These are phyloP conservation scores for Vimba vimba DNA, from an alignment of 2,113 vertebrate genomes.

Conservation along the genomic window DNA sequence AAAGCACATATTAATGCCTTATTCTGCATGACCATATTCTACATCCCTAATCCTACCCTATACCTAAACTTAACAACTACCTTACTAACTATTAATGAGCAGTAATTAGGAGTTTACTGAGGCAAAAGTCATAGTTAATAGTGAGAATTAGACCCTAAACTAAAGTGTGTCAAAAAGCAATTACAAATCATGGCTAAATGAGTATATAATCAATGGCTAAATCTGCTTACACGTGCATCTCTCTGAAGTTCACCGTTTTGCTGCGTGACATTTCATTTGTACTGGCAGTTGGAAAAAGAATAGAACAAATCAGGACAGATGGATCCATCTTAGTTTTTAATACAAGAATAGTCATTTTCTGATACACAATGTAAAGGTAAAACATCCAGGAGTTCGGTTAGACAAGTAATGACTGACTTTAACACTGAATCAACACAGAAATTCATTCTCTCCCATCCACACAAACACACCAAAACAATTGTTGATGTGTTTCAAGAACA, in stretches of 20 bases:
- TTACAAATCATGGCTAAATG: too few species aligned
- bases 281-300: not conserved
- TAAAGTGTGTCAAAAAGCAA: too few species aligned
- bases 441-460: not conserved
- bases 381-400: conserved; percentile 64
- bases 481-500: not conserved
- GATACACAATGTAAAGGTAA: conserved; percentile 71
- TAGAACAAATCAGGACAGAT: not conserved
- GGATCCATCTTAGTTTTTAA: conserved; percentile 67
- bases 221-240: not conserved
- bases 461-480: conserved; percentile 5
- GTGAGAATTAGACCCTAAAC: too few species aligned
- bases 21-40: too few species aligned
- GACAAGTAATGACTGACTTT: conserved; percentile 55
- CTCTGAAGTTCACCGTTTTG: not conserved
- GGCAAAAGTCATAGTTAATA: too few species aligned
- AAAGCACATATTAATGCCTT: too few species aligned
- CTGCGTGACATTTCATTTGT: not conserved
- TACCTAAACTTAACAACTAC: too few species aligned
- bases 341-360: conserved; percentile 81
- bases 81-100: too few species aligned
- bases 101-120: too few species aligned
- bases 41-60: too few species aligned
- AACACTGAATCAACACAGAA: conserved; percentile 29
- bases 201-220: not conserved